A percentile compares a stretch with the other conserved stretches of the same genome.
Conservation (phyloP, 2,797 vertebrate species). For the Telmatherina bonti region DNA sequence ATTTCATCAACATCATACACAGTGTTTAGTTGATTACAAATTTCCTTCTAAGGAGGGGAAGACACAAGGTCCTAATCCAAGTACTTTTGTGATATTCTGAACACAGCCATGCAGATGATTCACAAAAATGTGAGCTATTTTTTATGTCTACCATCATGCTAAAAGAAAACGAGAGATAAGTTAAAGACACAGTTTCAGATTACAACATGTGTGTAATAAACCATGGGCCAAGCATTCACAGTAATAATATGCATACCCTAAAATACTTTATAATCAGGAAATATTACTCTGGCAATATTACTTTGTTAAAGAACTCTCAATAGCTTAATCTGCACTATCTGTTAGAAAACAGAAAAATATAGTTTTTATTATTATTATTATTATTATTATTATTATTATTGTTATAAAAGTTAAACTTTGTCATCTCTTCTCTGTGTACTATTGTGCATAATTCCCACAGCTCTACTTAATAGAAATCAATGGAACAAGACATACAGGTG, state of each 20-base stretch:
- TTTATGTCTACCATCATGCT: background rate
- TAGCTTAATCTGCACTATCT: background rate
- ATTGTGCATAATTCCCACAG: constrained; percentile 31
- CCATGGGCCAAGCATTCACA: background rate
- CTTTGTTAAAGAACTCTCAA: background rate
- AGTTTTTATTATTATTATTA: no score
- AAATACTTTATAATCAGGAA: background rate
- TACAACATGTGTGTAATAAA: background rate
- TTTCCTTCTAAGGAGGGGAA: no score
- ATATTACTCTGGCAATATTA: background rate
- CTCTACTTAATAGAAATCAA: constrained; percentile 45
- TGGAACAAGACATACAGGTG: constrained; percentile 50
- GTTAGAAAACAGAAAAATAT: no score
- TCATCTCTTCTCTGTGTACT: background rate
- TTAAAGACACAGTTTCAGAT: background rate
- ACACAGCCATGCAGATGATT: background rate
- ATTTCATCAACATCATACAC: no score
- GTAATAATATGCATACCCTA: background rate
- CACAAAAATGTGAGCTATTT: background rate
- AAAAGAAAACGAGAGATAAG: background rate
- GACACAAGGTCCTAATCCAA: no score
- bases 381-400: background rate
- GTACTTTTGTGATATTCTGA: no score
- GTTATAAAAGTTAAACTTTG: background rate
- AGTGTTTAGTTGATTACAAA: no score